Base-by-base conservation (phyloP, 2,888 invertebrate genomes). In the Chrysolina oricalcia region DNA sequence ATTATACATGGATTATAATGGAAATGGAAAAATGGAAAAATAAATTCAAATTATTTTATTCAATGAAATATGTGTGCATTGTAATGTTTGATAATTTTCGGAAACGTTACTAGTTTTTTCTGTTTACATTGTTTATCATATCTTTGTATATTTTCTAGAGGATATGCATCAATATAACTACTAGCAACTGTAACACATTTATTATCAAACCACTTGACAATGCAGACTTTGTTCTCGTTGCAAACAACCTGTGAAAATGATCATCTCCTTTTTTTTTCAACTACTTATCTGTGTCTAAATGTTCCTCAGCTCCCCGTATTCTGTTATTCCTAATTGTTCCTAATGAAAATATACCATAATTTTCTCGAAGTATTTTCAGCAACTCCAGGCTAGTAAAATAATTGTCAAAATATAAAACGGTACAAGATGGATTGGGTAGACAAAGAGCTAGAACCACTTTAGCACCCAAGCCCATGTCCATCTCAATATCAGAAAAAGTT, bases 121-220 rank as follows among this genome's bases (percentile, higher is more conserved):
- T 19, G 40, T 53, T 79, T 79, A 35, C 15, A 21, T 17, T 17
- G 46, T 62, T 70, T 70, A 27, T 70, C 21, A 11, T 70, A 62
- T 46, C 70, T 17, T 27, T 62, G 40, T n/a, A 70, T 19, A 43
- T 63, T 43, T n/a, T 27, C 10, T 15, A 62, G n/a, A 11, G 46
- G n/a, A 43, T 11, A 11, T n/a, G 41, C 19, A 35, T 59, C 59
- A 10, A 70, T 27, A n/a, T 17, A 46, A 59, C 41, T 63, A 46
- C 72, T 74, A 35, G 70, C 81, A 27, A 81, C n/a, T n/a, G n/a
- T n/a, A n/a, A n/a, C n/a, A n/a, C n/a, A n/a, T n/a, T n/a, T n/a
- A n/a, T n/a, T n/a, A 63, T 80, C 81, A 10, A 62, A 66, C 78
- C 80, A 83, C 73, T 82, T 83, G 9, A 81, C 74, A 17, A 81